Conservation (phyloP, 2,888 invertebrate species). For the Ormyrus nitidulus region DNA sequence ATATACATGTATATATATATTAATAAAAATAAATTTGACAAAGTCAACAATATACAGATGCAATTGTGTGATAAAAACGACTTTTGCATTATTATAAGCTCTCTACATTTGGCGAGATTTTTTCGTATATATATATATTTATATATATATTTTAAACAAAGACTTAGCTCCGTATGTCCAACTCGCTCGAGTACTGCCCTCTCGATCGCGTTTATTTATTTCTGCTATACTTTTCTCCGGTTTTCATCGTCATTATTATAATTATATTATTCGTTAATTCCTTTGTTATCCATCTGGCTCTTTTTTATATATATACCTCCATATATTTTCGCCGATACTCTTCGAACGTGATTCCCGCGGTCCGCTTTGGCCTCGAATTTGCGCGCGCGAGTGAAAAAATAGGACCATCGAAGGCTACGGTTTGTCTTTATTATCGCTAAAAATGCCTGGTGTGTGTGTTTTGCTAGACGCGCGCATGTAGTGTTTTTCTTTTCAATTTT, state of each 20-base stretch:
- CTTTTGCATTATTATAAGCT: conserved; percentile 54
- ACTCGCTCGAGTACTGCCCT: conserved; percentile 22
- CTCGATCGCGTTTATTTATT: conserved; percentile 2
- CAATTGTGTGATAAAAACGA: conserved; percentile 51
- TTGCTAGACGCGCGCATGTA: conserved; percentile 10
- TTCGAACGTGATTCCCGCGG: conserved; percentile 46
- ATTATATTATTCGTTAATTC: conserved; percentile 21
- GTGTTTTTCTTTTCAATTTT: background rate
- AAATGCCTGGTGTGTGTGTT: conserved; percentile 44
- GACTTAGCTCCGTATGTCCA: conserved; percentile 55
- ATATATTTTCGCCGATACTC: background rate
- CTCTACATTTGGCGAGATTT: conserved; percentile 51
- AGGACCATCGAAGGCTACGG: conserved; percentile 60
- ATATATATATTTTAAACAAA: conserved; percentile 53
- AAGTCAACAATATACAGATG: conserved; percentile 53
- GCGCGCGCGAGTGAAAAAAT: conserved; percentile 56
- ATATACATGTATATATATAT: conserved; percentile 49
- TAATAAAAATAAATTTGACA: conserved; percentile 53
- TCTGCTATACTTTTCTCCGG: background rate
- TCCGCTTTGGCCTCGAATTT: conserved; percentile 51
- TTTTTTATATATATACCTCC: background rate
- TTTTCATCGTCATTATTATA: conserved; percentile 2
- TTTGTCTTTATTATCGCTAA: conserved; percentile 53
- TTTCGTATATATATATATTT: conserved; percentile 35
- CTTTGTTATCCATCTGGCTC: conserved; percentile 3